Percentiles rank a stretch among this genome's conserved stretches.
phyloP scores from a whole-genome alignment of 2,113 vertebrate species.

The Gobio gobio region DNA sequence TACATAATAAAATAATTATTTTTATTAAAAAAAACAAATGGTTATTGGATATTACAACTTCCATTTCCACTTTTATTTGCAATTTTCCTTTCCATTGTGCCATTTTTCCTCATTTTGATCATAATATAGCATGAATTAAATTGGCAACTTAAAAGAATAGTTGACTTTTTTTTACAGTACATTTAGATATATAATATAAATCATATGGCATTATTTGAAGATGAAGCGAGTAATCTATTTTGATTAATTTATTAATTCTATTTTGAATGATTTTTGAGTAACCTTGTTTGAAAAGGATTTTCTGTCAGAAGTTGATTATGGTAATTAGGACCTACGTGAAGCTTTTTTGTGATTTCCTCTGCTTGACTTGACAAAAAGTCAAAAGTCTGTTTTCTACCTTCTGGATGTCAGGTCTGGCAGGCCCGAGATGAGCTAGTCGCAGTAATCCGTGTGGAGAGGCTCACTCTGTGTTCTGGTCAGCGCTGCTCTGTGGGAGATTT shows the following conservation, averaged over 20 bases:
- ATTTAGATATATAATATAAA: neutral
- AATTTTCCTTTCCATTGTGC: too few species aligned
- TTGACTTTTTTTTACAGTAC: neutral
- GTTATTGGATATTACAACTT: too few species aligned
- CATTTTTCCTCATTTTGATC: too few species aligned
- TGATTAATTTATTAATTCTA: too few species aligned
- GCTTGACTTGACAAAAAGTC: neutral
- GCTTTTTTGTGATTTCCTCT: neutral
- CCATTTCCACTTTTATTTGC: too few species aligned
- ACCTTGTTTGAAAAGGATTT: neutral
- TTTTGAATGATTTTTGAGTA: too few species aligned
- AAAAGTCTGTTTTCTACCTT: too few species aligned
- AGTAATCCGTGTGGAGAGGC: neutral
- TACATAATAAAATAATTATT: neutral
- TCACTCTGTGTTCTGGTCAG: constrained; percentile 50
- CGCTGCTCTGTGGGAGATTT: constrained; percentile 64
- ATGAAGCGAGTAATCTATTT: neutral
- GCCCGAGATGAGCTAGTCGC: neutral
- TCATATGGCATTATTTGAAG: neutral
- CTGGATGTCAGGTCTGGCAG: neutral
- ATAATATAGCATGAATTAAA: neutral
- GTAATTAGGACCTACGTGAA: neutral
- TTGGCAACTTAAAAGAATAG: neutral
- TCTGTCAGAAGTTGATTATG: neutral
- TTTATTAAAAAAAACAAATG: too few species aligned